Base-by-base conservation (phyloP, 1,140 invertebrate species). In the Drosophila grimshawi region DNA sequence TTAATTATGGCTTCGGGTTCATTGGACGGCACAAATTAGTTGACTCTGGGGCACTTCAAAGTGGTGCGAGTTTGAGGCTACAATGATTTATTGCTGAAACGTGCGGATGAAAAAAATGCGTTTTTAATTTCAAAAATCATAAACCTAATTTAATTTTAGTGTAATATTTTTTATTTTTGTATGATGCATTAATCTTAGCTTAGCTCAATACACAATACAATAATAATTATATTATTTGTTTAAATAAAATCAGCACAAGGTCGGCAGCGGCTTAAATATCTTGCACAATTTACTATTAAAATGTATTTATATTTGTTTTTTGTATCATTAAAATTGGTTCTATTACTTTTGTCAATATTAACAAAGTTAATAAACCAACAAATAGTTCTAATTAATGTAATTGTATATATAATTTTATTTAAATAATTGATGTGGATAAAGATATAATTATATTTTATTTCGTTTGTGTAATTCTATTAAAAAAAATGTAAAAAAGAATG, bases 1-100 rank as follows among this genome's bases (percentile, higher is more conserved):
- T 86, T 86, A 80, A 66, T 80, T 77, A 74, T 69, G 66, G 35
- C 6, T 62, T 55, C 41, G 33, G 8, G 37, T 56, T 37, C 53
- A 41, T 49, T 51, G 35, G 30, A 49, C 35, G 33, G 6, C 27
- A 41, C 11, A 45, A 72, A 80, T 78, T 78, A 49, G 46, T 33
- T 7, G 5, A 30, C 10, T n/a, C 10, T 10, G 10, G n/a, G 6
- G 30, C 8, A 45, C 19, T 43, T n/a, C 3, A 4, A 45, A 11
- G 11, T 11, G 5, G 5, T 11, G 35, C 8, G 11, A 43, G 30
- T 64, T 45, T 30, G 45, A 35, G 7, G 19, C 10, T n/a, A n/a
- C 33, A 63, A 55, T 59, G 46, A 65, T 72, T 66, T 39, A 69
- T 62, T 5, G 27, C 49, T 5, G 7, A 45, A 55, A 69, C 57